These are phyloP conservation scores for Thalpophila matura DNA, from an alignment of 2,888 invertebrate genomes.

Conservation along the genomic window DNA sequence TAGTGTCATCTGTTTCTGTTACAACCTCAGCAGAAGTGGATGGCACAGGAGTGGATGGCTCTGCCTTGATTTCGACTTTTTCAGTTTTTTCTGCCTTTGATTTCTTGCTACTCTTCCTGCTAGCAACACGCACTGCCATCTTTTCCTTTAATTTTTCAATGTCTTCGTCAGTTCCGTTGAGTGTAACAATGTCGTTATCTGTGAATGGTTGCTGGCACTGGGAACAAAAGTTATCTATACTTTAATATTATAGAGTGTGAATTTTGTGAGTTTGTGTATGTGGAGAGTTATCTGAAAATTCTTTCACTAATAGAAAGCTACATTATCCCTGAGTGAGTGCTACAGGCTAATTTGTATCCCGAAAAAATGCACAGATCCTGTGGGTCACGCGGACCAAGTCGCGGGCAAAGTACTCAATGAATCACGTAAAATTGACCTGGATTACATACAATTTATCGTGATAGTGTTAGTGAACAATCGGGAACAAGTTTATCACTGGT, in stretches of 20 bases:
- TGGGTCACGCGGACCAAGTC: too few relatives aligned
- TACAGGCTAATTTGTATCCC: too few relatives aligned
- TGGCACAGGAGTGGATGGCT: constrained; percentile 64
- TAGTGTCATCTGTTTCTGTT: constrained; percentile 60
- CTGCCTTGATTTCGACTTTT: constrained; percentile 71
- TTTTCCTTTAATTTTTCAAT: constrained; percentile 91
- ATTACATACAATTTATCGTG: constrained; percentile 10
- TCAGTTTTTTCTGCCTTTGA: constrained; percentile 76
- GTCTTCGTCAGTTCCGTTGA: constrained; percentile 97
- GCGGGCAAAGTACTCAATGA: constrained; percentile 33
- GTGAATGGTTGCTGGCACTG: constrained; percentile 95
- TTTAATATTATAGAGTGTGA: too few relatives aligned
- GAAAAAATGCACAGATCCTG: too few relatives aligned
- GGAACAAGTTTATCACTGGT: constrained; percentile 26
- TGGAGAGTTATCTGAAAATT: too few relatives aligned
- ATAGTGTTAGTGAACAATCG: constrained; percentile 15
- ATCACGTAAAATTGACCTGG: constrained; percentile 23
- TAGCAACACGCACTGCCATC: constrained; percentile 93
- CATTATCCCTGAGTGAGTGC: too few relatives aligned
- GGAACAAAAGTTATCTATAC: constrained; percentile 63
- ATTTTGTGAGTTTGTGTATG: too few relatives aligned
- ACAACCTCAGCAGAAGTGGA: constrained; percentile 58
- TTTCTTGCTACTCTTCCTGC: constrained; percentile 93
- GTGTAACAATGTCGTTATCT: constrained; percentile 95
- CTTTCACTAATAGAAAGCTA: too few relatives aligned